Base-by-base conservation (phyloP, 2,797 vertebrate species). In the Brachyalestes nurse region DNA sequence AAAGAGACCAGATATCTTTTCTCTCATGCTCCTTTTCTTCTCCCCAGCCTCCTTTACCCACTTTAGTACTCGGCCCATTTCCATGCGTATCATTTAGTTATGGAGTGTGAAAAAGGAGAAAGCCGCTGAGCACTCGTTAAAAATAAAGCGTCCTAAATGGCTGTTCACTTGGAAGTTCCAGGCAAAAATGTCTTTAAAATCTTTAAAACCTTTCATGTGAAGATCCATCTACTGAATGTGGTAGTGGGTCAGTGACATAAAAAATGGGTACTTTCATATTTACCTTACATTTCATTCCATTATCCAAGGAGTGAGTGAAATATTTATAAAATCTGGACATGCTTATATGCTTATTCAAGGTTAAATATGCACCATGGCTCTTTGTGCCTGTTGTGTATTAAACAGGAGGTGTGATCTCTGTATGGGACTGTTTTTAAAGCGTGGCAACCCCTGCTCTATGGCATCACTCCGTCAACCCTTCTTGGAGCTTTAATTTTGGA, bases 1-100 rank as follows among this genome's bases (percentile, higher is more conserved):
- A 73, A 49, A 82, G 7, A 80, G 34, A 49, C 38, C 19, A 80
- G 16, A 13, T 47, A 25, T 62, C 62, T 75, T 66, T 70, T 55
- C 5, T 60, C 64, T 51, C 23, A 12, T 6, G 28, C 51, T 75
- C 13, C 45, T 57, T 16, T 23, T 60, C 55, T 23, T 34, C 12
- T 72, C 72, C 72, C 38, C 55, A 21, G 23, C 55, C 38, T 74
- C 38, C 71, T n/a, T 40, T 57, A 17, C 25, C 71, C 51, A 12
- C 19, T 57, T 57, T 40, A 57, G 12, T 72, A 57, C 55, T 72
- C 69, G n/a, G 0, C n/a, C 53, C 23, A 6, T 10, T 58, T 73
- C 71, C 17, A 34, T 73, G 71, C 71, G 58, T 61, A 34, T 45
- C 55, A 40, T 72, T 72, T 72, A 57, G 71, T 45, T 67, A 21